Conservation (phyloP, 2,113 vertebrate species). For the Monarcha castaneiventris region DNA sequence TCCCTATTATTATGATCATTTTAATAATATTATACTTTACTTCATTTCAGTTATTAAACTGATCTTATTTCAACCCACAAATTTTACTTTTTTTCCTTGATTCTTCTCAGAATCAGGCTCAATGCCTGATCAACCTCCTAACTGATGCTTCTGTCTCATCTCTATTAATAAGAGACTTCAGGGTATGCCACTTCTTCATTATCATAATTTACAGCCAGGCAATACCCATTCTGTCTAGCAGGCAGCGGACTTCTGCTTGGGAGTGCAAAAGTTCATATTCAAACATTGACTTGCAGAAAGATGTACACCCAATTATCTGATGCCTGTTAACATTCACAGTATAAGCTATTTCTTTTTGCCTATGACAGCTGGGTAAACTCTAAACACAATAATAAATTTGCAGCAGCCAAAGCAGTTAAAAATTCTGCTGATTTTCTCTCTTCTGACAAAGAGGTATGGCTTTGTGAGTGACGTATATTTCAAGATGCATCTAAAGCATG, state of each 20-base stretch:
- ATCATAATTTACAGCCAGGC: neutral
- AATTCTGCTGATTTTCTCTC: neutral
- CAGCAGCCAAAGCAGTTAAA: neutral
- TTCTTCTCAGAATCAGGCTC: neutral
- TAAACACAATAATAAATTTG: neutral
- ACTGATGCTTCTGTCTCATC: neutral
- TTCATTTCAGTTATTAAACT: neutral
- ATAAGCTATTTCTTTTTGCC: neutral
- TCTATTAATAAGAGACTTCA: neutral
- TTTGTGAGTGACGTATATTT: neutral
- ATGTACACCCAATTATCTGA: neutral
- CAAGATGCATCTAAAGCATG: neutral
- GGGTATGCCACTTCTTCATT: neutral
- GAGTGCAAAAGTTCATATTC: neutral
- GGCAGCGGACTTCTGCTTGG: neutral
- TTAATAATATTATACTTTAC: neutral
- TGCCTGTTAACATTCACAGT: neutral
- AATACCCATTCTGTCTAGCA: neutral
- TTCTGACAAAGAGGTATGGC: neutral
- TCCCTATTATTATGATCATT: neutral
- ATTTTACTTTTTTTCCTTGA: neutral
- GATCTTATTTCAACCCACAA: neutral
- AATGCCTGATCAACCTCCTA: neutral
- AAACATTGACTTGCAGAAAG: neutral
- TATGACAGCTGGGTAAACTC: neutral